Conservation (phyloP, 2,888 invertebrate genomes). For the Lithophane ornitopus region DNA sequence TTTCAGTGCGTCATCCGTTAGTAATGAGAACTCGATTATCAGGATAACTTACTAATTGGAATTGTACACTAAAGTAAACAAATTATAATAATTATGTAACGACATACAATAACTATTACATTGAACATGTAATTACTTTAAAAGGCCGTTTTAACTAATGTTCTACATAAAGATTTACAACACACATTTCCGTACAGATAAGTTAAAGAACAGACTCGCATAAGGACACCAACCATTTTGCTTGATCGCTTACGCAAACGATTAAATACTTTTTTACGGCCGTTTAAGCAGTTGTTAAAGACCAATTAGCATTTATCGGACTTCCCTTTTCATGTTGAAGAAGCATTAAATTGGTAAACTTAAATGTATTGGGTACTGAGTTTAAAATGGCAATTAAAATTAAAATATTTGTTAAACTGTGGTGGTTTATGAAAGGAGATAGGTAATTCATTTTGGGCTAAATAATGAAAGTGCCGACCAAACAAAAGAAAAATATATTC, state of each 20-base stretch:
- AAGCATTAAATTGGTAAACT: constrained; percentile 62
- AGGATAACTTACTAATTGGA: constrained; percentile 2
- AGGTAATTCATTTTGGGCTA: too few species aligned
- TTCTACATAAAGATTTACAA: constrained; percentile 49
- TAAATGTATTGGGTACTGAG: constrained; percentile 56
- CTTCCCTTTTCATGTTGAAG: constrained; percentile 77
- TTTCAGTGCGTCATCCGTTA: background rate
- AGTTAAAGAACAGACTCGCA: constrained; percentile 44
- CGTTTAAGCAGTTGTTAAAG: constrained; percentile 78
- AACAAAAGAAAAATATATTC: too few species aligned
- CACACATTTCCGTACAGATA: constrained; percentile 48
- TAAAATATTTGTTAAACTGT: constrained; percentile 31
- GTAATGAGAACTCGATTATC: constrained; percentile 2
- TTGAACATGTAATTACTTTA: constrained; percentile 31
- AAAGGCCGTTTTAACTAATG: constrained; percentile 46
- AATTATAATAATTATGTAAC: constrained; percentile 32
- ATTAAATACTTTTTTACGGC: constrained; percentile 77
- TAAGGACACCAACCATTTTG: constrained; percentile 71
- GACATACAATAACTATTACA: constrained; percentile 15
- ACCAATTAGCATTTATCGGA: constrained; percentile 82
- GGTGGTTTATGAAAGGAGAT: constrained; percentile 16
- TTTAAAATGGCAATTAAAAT: constrained; percentile 39
- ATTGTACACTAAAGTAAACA: constrained; percentile 7
- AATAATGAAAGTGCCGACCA: too few species aligned
- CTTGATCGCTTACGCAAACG: constrained; percentile 70